These are phyloP conservation scores for Aricia artaxerxes DNA, from an alignment of 2,888 invertebrate species.

Conservation along the genomic window DNA sequence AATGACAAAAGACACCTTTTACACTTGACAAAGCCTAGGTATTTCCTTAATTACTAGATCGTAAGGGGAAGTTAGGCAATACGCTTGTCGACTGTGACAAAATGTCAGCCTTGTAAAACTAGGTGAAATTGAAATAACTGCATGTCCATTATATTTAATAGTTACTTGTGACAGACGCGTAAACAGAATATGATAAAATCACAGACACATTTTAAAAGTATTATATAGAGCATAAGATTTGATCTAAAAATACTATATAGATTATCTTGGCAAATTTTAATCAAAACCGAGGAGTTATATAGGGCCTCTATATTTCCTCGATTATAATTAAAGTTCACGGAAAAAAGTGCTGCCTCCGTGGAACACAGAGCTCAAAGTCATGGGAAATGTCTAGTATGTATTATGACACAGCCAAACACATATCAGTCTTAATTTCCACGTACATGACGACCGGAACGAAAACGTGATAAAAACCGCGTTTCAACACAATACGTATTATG, in stretches of 20 bases:
- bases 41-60: background rate
- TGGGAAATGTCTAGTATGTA: background rate
- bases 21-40: background rate
- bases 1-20: background rate
- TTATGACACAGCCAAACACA: background rate
- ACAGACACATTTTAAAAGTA: background rate
- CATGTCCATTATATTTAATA: background rate
- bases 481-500: slow-evolving; percentile 45
- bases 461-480: slow-evolving; percentile 39
- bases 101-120: slow-evolving; percentile 21
- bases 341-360: no score
- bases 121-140: slow-evolving; percentile 2
- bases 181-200: background rate
- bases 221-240: background rate
- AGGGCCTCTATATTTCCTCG: no score
- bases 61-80: slow-evolving; percentile 12
- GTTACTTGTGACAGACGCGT: background rate
- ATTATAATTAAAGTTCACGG: no score
- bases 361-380: background rate
- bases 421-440: slow-evolving; percentile 16
- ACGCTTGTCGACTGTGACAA: background rate
- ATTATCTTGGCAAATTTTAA: no score
- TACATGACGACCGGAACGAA: slow-evolving; percentile 28
- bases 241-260: no score
- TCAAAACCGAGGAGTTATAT: no score